These are phyloP conservation scores for Trogon melanurus DNA, from an alignment of 2,113 vertebrate species.

Conservation along the genomic window DNA sequence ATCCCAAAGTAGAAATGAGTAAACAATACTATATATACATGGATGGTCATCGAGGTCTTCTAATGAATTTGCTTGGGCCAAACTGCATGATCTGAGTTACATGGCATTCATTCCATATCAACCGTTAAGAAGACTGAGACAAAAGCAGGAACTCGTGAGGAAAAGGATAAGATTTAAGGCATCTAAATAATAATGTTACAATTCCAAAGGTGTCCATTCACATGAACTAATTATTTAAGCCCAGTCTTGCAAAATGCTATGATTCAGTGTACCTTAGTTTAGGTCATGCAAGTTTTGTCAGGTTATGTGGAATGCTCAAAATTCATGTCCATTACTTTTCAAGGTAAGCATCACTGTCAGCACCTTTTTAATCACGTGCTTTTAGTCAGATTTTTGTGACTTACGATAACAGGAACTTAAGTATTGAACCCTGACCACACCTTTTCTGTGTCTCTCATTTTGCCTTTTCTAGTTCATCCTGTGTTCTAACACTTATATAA, in stretches of 20 bases:
- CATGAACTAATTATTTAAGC: not conserved
- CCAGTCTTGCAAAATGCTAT: not conserved
- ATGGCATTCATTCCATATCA: not conserved
- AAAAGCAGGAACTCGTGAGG: not conserved
- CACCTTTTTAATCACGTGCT: not conserved
- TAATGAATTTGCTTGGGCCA: not conserved
- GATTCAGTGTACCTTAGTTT: not conserved
- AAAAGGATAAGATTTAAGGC: not conserved
- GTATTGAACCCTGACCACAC: not conserved
- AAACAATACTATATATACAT: not conserved
- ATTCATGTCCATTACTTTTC: not conserved
- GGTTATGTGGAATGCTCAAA: not conserved
- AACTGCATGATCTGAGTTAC: not conserved
- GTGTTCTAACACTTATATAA: not conserved
- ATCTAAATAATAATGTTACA: not conserved
- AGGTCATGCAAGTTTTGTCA: not conserved
- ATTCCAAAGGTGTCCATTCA: not conserved
- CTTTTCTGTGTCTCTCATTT: not conserved
- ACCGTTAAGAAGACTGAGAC: not conserved
- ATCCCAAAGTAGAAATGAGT: not conserved
- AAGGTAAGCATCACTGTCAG: not conserved
- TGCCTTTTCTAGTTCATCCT: not conserved
- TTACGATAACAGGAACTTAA: not conserved
- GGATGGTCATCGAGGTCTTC: not conserved
- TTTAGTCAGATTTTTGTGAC: not conserved